Evolutionary conservation across 1,140 invertebrate genomes (phyloP).

Genomic region (Meteorus sp.): DNA sequence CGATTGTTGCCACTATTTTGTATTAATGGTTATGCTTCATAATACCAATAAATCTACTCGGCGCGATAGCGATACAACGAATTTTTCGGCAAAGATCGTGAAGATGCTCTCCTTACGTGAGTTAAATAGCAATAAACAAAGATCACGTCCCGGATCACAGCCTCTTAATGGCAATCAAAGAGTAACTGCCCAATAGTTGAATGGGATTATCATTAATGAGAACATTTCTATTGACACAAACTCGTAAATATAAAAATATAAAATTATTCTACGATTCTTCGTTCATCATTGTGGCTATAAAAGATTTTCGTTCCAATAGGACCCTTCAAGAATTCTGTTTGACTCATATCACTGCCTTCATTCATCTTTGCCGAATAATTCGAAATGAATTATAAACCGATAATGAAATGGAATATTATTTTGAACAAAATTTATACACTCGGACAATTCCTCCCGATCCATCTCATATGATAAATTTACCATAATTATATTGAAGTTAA

Average conservation of each 20-base stretch:
- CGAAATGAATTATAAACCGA: slow-evolving; percentile 45
- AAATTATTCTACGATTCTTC: slow-evolving; percentile 5
- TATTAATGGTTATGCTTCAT: too few species aligned
- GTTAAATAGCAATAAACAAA: slow-evolving; percentile 3
- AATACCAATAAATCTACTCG: too few species aligned
- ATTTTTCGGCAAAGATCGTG: slow-evolving; percentile 18
- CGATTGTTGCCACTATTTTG: too few species aligned
- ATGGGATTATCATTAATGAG: not conserved
- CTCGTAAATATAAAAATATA: slow-evolving; percentile 18
- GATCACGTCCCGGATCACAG: slow-evolving; percentile 15
- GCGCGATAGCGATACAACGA: not conserved
- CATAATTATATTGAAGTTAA: too few species aligned
- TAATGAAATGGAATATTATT: slow-evolving; percentile 48
- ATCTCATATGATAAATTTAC: too few species aligned
- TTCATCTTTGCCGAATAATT: slow-evolving; percentile 9
- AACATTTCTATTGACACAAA: not conserved
- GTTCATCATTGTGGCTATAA: not conserved
- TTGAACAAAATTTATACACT: too few species aligned
- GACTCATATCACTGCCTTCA: not conserved
- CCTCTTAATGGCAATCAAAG: slow-evolving; percentile 8
- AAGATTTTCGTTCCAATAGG: not conserved
- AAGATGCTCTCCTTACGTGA: not conserved
- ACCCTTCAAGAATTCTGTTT: not conserved
- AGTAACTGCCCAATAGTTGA: not conserved
- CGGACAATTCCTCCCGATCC: too few species aligned